Evolutionary conservation across 2,113 vertebrate species (phyloP), one percentile per base, ranked within the genome.

Genomic region (Pygathrix nemaeus): DNA sequence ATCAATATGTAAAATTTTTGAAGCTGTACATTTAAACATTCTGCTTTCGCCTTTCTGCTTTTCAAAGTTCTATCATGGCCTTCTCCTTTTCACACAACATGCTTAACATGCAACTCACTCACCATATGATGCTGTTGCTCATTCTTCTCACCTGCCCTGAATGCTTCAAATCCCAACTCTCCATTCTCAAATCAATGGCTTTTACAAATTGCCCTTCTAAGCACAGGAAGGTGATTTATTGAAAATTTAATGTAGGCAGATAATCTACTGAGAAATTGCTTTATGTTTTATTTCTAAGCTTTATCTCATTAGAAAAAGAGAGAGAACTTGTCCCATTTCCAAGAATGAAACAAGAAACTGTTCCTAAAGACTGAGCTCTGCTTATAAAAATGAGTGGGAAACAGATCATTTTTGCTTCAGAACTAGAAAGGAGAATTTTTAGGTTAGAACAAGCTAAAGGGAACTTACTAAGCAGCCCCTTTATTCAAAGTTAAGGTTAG

Each of bases 251-350:
- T 73, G 59, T 73, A 91, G 80, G n/a, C 17, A 92, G 85, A 92
- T 94, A 86, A 97, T 96, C 50, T 95, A 92, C 88, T 88, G 45
- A 97, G 70, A 90, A 70, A 97, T 97, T 93, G 87, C 96, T 43
- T 90, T 91, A 32, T 40, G 48, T 87, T 90, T 96, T 93, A 90
- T 95, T 92, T 78, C 76, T 96, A 90, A 97, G 76, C n/a, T 78
- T 11, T 90, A 84, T 79, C 6, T 95, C 80, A 88, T 92, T 88
- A 83, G 13, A 14, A 4, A 10, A 12, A 2, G 6, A 90, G 88
- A 89, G 17, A 55, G 21, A 81, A 88, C 61, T 25, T 45, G 32
- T 38, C 27, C 17, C 35, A 96, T 73, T 38, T 95, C 52, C 81
- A 70, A 93, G 48, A 70, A 89, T 79, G 38, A 30, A 66, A 43